Conservation (phyloP, 2,797 vertebrate species). For the Artibeus lituratus region DNA sequence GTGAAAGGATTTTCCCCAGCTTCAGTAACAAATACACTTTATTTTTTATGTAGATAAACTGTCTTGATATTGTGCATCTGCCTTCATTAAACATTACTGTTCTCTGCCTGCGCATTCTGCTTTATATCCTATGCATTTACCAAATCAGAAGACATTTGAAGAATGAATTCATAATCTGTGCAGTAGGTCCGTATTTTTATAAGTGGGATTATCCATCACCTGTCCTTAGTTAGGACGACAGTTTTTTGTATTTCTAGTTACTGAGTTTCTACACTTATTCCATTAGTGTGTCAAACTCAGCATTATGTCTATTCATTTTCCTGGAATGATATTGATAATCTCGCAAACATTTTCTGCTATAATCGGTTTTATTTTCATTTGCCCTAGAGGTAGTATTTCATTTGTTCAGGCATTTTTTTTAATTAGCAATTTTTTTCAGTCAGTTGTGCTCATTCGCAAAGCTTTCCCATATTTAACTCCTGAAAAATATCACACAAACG, state of each 20-base stretch:
- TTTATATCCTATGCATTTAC: neutral
- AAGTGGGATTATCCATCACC: neutral
- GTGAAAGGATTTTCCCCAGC: neutral
- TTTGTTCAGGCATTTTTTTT: conserved; percentile 48
- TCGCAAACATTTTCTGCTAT: conserved; percentile 4
- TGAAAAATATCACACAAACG: conserved; percentile 18
- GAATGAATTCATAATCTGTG: conserved; percentile 32
- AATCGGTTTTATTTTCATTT: conserved; percentile 48
- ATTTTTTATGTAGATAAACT: conserved; percentile 24
- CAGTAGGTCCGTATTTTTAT: neutral
- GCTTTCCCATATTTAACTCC: conserved; percentile 38
- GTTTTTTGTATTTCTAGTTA: neutral
- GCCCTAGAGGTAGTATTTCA: neutral
- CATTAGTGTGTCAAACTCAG: neutral
- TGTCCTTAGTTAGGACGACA: neutral
- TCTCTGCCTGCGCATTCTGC: neutral
- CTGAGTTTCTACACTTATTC: neutral
- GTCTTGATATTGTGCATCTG: neutral
- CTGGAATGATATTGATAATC: conserved; percentile 39
- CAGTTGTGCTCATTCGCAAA: neutral
- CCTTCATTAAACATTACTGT: conserved; percentile 31
- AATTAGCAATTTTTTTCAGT: conserved; percentile 19
- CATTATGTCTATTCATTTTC: conserved; percentile 37
- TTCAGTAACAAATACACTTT: conserved; percentile 15
- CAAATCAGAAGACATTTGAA: conserved; percentile 5